Evolutionary conservation across 2,888 invertebrate species (phyloP).

Genomic region (Tachina lurida): DNA sequence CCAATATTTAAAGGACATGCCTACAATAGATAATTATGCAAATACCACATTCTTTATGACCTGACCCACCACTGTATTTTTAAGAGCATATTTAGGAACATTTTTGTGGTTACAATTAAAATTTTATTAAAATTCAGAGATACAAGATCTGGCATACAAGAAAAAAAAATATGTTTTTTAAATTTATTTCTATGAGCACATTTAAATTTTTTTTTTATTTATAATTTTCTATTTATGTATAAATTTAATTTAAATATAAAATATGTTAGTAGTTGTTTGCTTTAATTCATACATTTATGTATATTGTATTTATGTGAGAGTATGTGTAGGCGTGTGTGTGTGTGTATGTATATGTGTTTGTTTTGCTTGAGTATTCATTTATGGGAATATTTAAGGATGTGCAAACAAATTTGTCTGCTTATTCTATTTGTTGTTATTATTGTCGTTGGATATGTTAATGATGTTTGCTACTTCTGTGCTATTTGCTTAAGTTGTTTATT

Average conservation of each 20-base stretch:
- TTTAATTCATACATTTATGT: conserved; percentile 4
- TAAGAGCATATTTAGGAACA: conserved; percentile 27
- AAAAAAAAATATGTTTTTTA: not conserved
- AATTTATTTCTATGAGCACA: conserved; percentile 26
- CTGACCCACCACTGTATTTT: not conserved
- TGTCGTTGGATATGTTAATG: conserved; percentile 42
- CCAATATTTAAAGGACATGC: too few species aligned
- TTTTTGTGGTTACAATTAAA: not conserved
- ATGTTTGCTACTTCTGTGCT: conserved; percentile 53
- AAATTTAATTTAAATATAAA: conserved; percentile 64
- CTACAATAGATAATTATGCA: not conserved
- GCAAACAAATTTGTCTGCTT: conserved; percentile 52
- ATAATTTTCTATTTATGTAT: conserved; percentile 53
- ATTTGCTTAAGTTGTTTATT: conserved; percentile 18
- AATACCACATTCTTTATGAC: not conserved
- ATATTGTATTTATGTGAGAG: not conserved
- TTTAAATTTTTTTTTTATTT: conserved; percentile 40
- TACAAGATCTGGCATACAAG: not conserved
- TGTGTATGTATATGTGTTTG: not conserved
- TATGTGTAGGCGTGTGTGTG: not conserved
- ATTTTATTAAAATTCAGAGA: conserved; percentile 15
- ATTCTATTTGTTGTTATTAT: conserved; percentile 42
- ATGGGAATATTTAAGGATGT: conserved; percentile 47
- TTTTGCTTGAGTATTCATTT: conserved; percentile 17
- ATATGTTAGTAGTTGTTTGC: conserved; percentile 62